Evolutionary conservation across 2,888 invertebrate species (phyloP).

Genomic region (Apantesis nais): DNA sequence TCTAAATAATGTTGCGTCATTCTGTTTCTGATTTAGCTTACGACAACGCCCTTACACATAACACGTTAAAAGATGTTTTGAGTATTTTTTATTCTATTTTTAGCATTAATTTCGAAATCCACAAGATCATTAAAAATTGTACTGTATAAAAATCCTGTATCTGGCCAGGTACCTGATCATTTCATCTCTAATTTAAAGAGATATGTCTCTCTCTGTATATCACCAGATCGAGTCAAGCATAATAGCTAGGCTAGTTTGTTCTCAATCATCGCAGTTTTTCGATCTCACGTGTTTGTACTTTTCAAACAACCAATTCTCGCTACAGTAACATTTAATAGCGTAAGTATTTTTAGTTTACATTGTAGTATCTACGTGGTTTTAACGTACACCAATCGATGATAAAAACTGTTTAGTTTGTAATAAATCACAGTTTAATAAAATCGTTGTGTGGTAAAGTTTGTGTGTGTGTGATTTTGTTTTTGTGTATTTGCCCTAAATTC

Average conservation of each 20-base stretch:
- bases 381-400: slow-evolving; percentile 19
- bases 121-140: no score
- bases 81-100: no score
- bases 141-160: no score
- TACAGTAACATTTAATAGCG: slow-evolving; percentile 28
- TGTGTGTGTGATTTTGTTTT: no score
- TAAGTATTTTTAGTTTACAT: slow-evolving; percentile 39
- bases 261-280: neutral
- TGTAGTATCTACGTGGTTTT: slow-evolving; percentile 33
- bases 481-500: neutral
- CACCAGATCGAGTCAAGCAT: no score
- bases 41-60: no score
- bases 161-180: neutral
- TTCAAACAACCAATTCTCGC: slow-evolving; percentile 26
- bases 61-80: no score
- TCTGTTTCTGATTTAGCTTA: no score
- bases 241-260: neutral
- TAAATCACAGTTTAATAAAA: slow-evolving; percentile 11
- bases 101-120: neutral
- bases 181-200: neutral
- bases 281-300: neutral
- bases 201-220: no score
- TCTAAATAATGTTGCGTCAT: no score
- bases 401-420: slow-evolving; percentile 16
- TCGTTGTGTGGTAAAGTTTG: slow-evolving; percentile 7